Conservation (phyloP, 53 echinoderm and acorn worm genomes). For the Hippasteria phrygiana region DNA sequence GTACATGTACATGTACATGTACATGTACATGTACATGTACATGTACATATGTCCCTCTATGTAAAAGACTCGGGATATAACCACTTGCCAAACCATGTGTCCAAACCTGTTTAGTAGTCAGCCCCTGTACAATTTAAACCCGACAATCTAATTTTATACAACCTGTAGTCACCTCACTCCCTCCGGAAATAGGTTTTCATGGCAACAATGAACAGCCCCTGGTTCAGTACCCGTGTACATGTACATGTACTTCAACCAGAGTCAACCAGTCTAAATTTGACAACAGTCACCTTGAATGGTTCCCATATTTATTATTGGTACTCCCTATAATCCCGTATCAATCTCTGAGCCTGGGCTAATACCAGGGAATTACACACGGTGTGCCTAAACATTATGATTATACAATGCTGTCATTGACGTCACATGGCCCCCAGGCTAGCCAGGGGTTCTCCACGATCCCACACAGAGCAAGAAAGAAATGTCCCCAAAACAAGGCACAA, state of each 20-base stretch:
- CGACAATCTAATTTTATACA: no score
- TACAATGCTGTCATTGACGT: conserved; percentile 30
- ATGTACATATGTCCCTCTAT: no score
- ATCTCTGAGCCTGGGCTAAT: background rate
- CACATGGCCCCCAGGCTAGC: conserved; percentile 37
- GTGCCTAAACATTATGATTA: conserved; percentile 26
- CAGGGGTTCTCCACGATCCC: conserved; percentile 41
- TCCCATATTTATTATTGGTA: conserved; percentile 4
- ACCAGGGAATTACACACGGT: background rate
- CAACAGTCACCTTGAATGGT: conserved; percentile 19
- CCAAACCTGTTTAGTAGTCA: background rate
- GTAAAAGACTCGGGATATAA: no score
- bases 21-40: background rate
- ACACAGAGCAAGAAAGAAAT: background rate
- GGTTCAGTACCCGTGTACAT: background rate
- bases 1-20: conserved; percentile 19
- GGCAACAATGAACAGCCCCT: no score
- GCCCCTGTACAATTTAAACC: no score
- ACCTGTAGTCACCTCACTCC: no score
- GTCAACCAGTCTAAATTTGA: background rate
- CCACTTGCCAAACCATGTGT: background rate
- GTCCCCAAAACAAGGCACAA: conserved; percentile 6
- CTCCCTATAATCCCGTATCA: conserved; percentile 28
- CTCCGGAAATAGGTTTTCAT: no score
- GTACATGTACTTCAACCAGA: background rate